Evolutionary conservation across 1,140 invertebrate species (phyloP).

Genomic region (Drosophila busckii): DNA sequence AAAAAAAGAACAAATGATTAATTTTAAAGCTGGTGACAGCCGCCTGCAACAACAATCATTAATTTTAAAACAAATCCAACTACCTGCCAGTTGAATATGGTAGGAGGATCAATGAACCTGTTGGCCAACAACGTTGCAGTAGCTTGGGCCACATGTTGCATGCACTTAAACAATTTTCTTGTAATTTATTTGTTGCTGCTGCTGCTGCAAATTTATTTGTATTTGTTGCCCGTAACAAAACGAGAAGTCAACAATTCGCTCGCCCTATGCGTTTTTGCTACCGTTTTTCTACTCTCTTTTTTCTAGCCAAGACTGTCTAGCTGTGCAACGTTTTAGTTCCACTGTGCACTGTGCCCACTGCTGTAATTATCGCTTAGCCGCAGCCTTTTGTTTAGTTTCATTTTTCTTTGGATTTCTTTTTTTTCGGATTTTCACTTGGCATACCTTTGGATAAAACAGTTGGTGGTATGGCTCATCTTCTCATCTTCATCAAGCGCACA

Average conservation of each 20-base stretch:
- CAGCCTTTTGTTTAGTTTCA: constrained; percentile 10
- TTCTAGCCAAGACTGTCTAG: constrained; percentile 1
- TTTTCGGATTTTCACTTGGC: constrained; percentile 49
- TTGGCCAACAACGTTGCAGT: constrained; percentile 19
- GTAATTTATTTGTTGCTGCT: constrained; percentile 73
- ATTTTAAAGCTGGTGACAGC: too few species aligned
- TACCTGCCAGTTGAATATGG: too few species aligned
- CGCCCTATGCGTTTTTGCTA: constrained; percentile 70
- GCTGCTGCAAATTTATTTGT: constrained; percentile 66
- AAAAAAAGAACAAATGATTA: too few species aligned
- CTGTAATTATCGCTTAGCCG: constrained; percentile 37
- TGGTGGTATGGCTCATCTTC: constrained; percentile 34
- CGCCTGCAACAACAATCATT: neutral
- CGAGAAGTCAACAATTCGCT: constrained; percentile 65
- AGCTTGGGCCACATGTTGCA: constrained; percentile 42
- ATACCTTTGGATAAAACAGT: constrained; percentile 41
- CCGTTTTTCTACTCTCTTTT: constrained; percentile 39
- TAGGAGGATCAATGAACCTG: constrained; percentile 75
- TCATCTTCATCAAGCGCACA: constrained; percentile 23
- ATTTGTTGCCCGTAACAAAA: constrained; percentile 15
- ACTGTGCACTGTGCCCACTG: constrained; percentile 47
- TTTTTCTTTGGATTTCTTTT: constrained; percentile 21
- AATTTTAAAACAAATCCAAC: too few species aligned
- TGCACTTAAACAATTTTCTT: constrained; percentile 60
- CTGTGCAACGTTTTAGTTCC: constrained; percentile 58